phyloP scores from a whole-genome alignment of 2,888 invertebrate genomes.

The Acrobasis repandana region DNA sequence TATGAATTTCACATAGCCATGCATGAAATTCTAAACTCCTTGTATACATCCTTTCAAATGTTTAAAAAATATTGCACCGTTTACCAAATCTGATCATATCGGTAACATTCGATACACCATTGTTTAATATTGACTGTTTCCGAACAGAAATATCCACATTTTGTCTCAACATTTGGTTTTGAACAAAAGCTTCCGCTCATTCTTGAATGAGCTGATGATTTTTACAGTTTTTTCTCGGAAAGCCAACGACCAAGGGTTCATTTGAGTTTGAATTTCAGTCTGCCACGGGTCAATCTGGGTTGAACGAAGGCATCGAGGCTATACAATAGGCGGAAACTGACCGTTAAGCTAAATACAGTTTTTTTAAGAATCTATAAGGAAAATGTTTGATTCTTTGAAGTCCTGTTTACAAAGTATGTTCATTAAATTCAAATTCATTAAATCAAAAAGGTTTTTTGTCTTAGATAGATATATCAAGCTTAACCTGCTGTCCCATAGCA shows the following conservation, averaged over 20 bases:
- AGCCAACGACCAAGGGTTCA: constrained; percentile 45
- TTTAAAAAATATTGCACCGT: constrained; percentile 3
- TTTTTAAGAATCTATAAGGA: constrained; percentile 9
- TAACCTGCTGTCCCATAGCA: too few species aligned
- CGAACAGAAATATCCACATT: background rate
- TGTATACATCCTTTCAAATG: background rate
- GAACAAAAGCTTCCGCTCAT: too few species aligned
- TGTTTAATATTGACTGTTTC: background rate
- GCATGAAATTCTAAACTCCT: background rate
- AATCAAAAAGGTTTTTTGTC: too few species aligned
- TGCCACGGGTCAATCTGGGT: constrained; percentile 37
- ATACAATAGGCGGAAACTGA: constrained; percentile 15
- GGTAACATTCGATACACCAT: background rate
- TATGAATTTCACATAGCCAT: too few species aligned
- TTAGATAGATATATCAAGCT: too few species aligned
- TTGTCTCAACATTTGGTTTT: constrained; percentile 22
- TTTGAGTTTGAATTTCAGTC: constrained; percentile 56
- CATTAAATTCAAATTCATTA: too few species aligned
- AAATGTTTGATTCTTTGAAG: background rate
- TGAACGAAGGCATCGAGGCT: constrained; percentile 11
- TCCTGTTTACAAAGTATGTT: too few species aligned
- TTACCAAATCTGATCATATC: background rate
- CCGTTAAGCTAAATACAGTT: background rate
- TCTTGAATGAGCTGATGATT: constrained; percentile 53
- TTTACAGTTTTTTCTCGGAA: constrained; percentile 33